Conservation (phyloP, 2,888 invertebrate genomes). For the Elegia similella region DNA sequence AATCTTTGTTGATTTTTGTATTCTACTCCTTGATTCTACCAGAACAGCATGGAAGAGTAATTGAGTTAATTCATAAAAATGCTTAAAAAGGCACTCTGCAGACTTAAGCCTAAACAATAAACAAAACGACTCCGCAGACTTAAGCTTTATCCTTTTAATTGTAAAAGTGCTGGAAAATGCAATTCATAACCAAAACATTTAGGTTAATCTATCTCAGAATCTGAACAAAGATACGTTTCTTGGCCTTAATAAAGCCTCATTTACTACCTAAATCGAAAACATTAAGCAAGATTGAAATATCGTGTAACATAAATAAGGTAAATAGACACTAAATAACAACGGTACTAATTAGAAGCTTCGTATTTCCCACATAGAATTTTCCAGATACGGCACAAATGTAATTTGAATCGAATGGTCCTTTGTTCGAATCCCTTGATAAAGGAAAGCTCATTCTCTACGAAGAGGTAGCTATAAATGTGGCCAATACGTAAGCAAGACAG, state of each 20-base stretch:
- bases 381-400: slow-evolving; percentile 45
- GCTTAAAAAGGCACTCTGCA: too few relatives aligned
- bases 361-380: slow-evolving; percentile 35
- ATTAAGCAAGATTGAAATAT: slow-evolving; percentile 1
- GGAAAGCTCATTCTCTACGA: slow-evolving; percentile 56
- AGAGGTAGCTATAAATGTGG: slow-evolving; percentile 63
- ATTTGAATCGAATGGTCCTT: slow-evolving; percentile 66
- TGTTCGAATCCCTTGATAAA: slow-evolving; percentile 61
- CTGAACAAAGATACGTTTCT: not conserved
- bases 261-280: not conserved
- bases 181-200: too few relatives aligned
- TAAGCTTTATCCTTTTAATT: too few relatives aligned
- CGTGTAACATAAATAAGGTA: not conserved
- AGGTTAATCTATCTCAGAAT: not conserved
- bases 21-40: too few relatives aligned
- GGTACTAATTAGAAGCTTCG: slow-evolving; percentile 33
- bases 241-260: not conserved
- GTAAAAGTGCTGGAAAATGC: too few relatives aligned
- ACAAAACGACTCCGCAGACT: too few relatives aligned
- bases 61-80: too few relatives aligned
- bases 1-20: too few relatives aligned
- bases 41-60: too few relatives aligned
- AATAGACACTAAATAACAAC: slow-evolving; percentile 11
- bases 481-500: slow-evolving; percentile 64
- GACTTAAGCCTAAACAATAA: too few relatives aligned